These are phyloP conservation scores for Barypeithes pellucidus DNA, from an alignment of 2,888 invertebrate species.

Conservation along the genomic window DNA sequence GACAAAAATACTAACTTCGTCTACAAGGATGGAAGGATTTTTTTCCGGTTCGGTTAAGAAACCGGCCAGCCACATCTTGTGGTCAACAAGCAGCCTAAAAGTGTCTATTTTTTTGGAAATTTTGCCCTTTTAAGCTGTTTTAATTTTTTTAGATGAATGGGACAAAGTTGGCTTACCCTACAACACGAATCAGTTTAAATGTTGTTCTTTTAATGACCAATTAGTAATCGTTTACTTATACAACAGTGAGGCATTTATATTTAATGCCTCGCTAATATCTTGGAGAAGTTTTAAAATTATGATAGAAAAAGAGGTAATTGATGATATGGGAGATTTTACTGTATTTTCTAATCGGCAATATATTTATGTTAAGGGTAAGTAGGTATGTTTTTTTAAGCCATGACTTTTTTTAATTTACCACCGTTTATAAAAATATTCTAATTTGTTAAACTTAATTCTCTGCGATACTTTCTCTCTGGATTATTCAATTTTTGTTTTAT, in stretches of 20 bases:
- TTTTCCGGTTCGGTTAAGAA: no score
- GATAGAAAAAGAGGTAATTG: constrained; percentile 21
- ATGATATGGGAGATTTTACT: constrained; percentile 35
- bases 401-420: no score
- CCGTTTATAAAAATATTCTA: no score
- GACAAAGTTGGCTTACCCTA: constrained; percentile 24
- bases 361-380: constrained; percentile 44
- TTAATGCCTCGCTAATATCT: constrained; percentile 7
- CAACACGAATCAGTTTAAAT: constrained; percentile 27
- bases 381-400: background rate
- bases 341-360: constrained; percentile 35
- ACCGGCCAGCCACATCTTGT: no score
- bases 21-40: no score
- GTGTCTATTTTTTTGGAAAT: no score
- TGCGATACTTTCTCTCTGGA: no score
- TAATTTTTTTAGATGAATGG: constrained; percentile 40
- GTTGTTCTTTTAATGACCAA: constrained; percentile 34
- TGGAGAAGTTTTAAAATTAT: constrained; percentile 32
- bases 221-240: constrained; percentile 29
- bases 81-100: no score
- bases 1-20: no score
- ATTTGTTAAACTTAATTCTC: no score
- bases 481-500: no score
- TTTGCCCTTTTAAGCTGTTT: background rate
- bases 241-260: constrained; percentile 26